Evolutionary conservation across 92 coral and sea anemone genomes (phyloP).

Genomic region (Phenganax subtilis): DNA sequence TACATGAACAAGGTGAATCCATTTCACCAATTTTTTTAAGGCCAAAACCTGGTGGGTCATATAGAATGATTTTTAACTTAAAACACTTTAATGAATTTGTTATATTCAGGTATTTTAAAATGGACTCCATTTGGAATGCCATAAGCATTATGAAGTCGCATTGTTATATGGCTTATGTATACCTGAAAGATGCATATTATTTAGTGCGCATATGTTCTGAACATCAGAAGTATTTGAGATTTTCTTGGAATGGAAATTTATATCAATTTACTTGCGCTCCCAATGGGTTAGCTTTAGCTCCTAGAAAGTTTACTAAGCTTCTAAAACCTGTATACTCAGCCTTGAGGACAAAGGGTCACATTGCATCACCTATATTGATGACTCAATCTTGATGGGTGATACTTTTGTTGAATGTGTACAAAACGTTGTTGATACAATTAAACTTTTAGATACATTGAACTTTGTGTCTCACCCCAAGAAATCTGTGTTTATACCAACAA

Average conservation of each 20-base stretch:
- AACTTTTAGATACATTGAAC: slow-evolving; percentile 41
- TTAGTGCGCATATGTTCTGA: background rate
- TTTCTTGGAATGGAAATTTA: background rate
- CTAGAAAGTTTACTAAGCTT: slow-evolving; percentile 51
- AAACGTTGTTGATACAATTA: slow-evolving; percentile 34
- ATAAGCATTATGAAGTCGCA: background rate
- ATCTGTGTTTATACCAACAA: slow-evolving; percentile 47
- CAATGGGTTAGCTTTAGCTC: slow-evolving; percentile 59
- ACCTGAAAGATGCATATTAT: background rate
- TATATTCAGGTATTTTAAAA: background rate
- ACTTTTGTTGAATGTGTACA: slow-evolving; percentile 47
- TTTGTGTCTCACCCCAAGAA: slow-evolving; percentile 51
- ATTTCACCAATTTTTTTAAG: no score
- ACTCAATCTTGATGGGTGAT: slow-evolving; percentile 42
- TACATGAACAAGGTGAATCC: no score
- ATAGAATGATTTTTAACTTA: background rate
- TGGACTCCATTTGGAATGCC: slow-evolving; percentile 27
- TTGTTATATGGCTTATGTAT: slow-evolving; percentile 13
- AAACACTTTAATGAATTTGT: slow-evolving; percentile 1
- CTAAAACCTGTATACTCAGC: slow-evolving; percentile 51
- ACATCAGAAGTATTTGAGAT: background rate
- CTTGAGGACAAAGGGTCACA: slow-evolving; percentile 39
- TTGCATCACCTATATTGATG: slow-evolving; percentile 46
- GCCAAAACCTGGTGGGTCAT: slow-evolving; percentile 10
- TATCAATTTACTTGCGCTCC: slow-evolving; percentile 54